These are phyloP conservation scores for Epirrhoe tristata DNA, from an alignment of 2,888 invertebrate species.

Conservation along the genomic window DNA sequence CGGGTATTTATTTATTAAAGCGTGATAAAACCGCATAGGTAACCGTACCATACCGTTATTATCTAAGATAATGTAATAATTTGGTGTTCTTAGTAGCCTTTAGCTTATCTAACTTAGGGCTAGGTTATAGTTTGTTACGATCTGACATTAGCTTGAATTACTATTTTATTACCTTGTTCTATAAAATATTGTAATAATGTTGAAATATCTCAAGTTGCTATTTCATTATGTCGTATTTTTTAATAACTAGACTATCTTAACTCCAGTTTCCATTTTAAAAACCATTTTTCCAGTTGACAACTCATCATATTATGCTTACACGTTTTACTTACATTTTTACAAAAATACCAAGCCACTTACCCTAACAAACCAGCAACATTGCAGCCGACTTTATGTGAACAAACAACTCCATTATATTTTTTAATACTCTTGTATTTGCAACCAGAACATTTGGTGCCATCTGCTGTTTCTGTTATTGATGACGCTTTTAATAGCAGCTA, in stretches of 20 bases:
- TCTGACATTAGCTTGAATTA: too few species aligned
- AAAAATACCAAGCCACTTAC: background rate
- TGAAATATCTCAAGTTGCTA: too few species aligned
- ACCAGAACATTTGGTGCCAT: constrained; percentile 14
- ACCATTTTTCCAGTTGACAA: too few species aligned
- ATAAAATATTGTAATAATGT: too few species aligned
- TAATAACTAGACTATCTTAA: too few species aligned
- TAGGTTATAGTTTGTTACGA: background rate
- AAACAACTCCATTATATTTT: constrained; percentile 11
- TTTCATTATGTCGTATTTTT: too few species aligned
- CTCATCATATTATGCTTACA: too few species aligned
- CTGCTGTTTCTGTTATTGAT: constrained; percentile 26
- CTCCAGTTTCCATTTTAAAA: too few species aligned
- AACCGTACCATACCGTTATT: background rate
- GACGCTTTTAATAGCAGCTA: constrained; percentile 27
- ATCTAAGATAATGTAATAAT: background rate
- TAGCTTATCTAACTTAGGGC: background rate
- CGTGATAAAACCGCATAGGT: background rate
- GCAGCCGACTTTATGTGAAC: background rate
- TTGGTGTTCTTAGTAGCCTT: background rate
- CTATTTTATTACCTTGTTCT: too few species aligned
- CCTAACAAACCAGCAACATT: background rate
- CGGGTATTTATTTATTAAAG: constrained; percentile 29
- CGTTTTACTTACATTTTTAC: too few species aligned
- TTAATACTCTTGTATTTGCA: constrained; percentile 13